phyloP scores from a whole-genome alignment of 2,113 vertebrate genomes.

The Aspiorhynchus laticeps region DNA sequence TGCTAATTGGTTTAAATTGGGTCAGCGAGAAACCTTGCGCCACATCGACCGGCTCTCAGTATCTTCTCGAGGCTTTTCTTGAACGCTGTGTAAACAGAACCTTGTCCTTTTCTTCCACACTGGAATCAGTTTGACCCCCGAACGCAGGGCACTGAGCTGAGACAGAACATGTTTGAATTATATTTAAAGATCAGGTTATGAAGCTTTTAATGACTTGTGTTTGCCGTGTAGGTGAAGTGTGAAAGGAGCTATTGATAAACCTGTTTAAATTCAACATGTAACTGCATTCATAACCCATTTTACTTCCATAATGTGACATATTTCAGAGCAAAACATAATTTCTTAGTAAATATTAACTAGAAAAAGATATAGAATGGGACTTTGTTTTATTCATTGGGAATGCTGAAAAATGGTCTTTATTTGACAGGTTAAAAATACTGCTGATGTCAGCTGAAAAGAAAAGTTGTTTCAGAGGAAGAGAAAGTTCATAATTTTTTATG shows the following conservation, averaged over 20 bases:
- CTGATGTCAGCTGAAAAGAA: not conserved
- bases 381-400: not conserved
- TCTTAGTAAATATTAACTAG: not conserved
- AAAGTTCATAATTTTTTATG: too few relatives aligned
- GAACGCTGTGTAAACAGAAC: slow-evolving; percentile 6
- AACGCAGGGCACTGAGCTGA: not conserved
- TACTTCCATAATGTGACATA: not conserved
- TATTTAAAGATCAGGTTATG: not conserved
- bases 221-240: too few relatives aligned
- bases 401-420: not conserved
- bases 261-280: too few relatives aligned
- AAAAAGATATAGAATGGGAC: not conserved
- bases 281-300: not conserved
- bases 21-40: not conserved
- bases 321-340: not conserved
- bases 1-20: not conserved
- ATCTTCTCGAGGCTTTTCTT: slow-evolving; percentile 2
- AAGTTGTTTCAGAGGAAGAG: not conserved
- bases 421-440: not conserved
- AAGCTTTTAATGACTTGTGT: not conserved
- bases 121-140: not conserved
- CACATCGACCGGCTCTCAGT: slow-evolving; percentile 16
- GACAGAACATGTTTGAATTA: not conserved
- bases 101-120: slow-evolving; percentile 38
- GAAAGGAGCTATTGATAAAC: too few relatives aligned